Evolutionary conservation across 2,113 vertebrate species (phyloP), one percentile per base, ranked within the genome.

Genomic region (Okapia johnstoni): DNA sequence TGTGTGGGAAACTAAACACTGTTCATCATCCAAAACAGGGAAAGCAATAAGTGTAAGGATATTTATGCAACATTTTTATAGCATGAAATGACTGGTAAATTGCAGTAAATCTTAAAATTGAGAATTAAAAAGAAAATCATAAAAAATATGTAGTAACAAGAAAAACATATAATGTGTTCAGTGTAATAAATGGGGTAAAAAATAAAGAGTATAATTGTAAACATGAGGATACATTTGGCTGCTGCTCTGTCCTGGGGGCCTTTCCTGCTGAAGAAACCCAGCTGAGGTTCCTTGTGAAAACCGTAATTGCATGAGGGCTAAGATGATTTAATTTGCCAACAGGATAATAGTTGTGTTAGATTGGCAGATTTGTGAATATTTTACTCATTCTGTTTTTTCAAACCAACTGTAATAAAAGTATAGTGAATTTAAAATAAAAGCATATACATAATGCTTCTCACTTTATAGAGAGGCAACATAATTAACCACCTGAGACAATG

Each of bases 301-400:
- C 61, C 25, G 2, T 85, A 96, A 98, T 12, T 55, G 25, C 85
- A 61, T 52, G 90, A 85, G 85, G 30, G 28, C 33, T 73, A 63
- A 96, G 73, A 86, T 85, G 76, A 98, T 94, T 95, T 77, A 61
- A 96, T 96, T 88, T 96, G 58, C 66, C 87, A 96, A 96, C 33
- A 70, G 43, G 43, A 96, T 94, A 88, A 90, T 84, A 96, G 48
- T 57, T 60, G 17, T 28, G 36, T 79, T 48, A 58, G 6, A 92
- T 0, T 90, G 63, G 88, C 88, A 88, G 60, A 70, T 93, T 50
- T 81, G 61, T 85, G 90, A 54, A 33, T 79, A 85, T 93, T 93
- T 97, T 66, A 63, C 40, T 94, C 50, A 36, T n/a, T 97, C 66
- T 88, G 28, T 88, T 95, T 95, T 97, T 92, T 50, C 73, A 94